Base-by-base conservation (phyloP, 2,888 invertebrate genomes). In the Ptychoptera contaminata region DNA sequence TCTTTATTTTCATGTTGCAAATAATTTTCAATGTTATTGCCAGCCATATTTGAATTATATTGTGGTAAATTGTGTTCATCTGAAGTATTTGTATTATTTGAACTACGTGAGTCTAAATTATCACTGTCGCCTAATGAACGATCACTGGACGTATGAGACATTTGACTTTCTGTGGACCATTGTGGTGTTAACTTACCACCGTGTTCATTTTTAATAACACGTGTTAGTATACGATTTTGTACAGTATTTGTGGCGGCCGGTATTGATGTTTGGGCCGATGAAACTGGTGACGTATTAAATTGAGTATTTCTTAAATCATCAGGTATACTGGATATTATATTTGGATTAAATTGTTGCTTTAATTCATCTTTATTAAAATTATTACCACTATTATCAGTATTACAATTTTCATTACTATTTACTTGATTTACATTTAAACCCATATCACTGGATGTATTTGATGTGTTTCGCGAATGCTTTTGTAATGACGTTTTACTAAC, bases 131-230 rank as follows among this genome's bases (percentile, higher is more conserved):
- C 23, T 35, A 71, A 64, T 16, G 71, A 65, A 31, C 75, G 73
- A 53, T 77, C 77, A 48, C 76, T 76, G 2, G 76, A 77, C 53
- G 76, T 76, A 56, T 76, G 74, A 9, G 76, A 76, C 62, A 74
- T 70, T 57, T 77, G 76, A 32, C 76, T 76, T 56, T 77, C 77
- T 44, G 73, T 73, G 6, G 77, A 77, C 77, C 76, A 77, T 52
- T 77, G 76, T 2, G 76, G 75, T 15, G 76, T 65, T 43, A 60
- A 50, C 35, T 37, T 23, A 23, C 23, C 23, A 23, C 23, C 34
- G 30, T 45, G 42, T 16, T 47, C 47, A 9, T 14, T 47, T 23
- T 37, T 36, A 8, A 47, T 42, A 12, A 46, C 37, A 10, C 47
- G 41, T 2, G 39, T 51, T 43, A 43, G 47, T 14, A 47, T 48